Conservation (phyloP, 2,888 invertebrate genomes). For the Acronicta alni region DNA sequence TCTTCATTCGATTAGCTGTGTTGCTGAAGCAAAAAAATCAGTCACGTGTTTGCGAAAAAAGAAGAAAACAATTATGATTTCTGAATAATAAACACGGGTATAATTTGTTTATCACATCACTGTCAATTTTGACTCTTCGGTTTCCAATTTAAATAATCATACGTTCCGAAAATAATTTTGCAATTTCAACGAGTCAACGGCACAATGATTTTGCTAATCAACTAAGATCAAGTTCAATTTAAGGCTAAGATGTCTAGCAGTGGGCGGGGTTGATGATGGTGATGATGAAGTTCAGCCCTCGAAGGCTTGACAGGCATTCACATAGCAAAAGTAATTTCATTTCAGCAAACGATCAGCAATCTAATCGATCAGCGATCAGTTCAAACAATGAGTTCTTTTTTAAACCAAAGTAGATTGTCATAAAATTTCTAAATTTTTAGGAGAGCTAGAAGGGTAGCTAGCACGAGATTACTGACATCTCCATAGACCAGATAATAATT, state of each 20-base stretch:
- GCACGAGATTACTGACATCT: conserved; percentile 50
- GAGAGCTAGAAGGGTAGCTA: conserved; percentile 38
- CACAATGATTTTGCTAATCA: conserved; percentile 23
- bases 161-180: conserved; percentile 27
- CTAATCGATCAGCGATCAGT: too few species aligned
- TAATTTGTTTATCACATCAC: conserved; percentile 40
- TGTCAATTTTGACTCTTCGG: conserved; percentile 39
- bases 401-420: conserved; percentile 20
- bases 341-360: too few species aligned
- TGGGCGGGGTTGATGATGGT: too few species aligned
- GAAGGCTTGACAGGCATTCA: conserved; percentile 12
- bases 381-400: conserved; percentile 7
- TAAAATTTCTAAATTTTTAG: conserved; percentile 18
- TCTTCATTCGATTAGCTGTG: conserved; percentile 19
- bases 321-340: conserved; percentile 4
- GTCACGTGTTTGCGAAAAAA: conserved; percentile 13
- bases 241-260: conserved; percentile 1
- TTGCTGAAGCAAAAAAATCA: conserved; percentile 5
- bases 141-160: conserved; percentile 50
- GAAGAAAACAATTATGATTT: conserved; percentile 37
- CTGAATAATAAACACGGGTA: conserved; percentile 25
- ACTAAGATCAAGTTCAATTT: conserved; percentile 6
- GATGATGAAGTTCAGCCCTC: not conserved
- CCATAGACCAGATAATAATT: conserved; percentile 39
- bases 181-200: conserved; percentile 31